Conservation (phyloP, 2,888 invertebrate species). For the Galeopsomyia nigrocyanea region DNA sequence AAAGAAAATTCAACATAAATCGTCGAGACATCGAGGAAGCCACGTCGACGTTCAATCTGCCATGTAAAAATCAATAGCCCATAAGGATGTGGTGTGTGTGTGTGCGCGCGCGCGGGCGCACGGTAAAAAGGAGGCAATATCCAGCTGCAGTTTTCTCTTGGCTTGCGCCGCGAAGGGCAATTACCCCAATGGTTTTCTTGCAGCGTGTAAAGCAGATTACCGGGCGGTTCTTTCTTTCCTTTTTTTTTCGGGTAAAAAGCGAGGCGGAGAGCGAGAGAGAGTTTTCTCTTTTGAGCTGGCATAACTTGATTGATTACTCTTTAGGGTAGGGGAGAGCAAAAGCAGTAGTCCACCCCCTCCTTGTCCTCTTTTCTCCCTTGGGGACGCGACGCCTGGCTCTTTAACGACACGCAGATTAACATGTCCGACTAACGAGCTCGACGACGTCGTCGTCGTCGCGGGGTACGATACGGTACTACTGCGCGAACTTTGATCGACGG, state of each 20-base stretch:
- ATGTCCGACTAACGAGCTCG: slow-evolving; percentile 57
- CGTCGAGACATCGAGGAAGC: too few species aligned
- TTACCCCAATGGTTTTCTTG: slow-evolving; percentile 53
- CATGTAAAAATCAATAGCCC: too few species aligned
- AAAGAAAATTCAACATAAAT: too few species aligned
- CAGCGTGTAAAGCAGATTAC: slow-evolving; percentile 49
- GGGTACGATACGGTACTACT: too few species aligned
- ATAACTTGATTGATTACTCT: slow-evolving; percentile 58
- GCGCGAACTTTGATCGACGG: too few species aligned
- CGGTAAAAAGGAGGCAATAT: background rate
- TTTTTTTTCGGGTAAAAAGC: slow-evolving; percentile 32
- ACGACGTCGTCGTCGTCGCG: background rate
- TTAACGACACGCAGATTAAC: slow-evolving; percentile 58
- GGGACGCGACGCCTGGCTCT: slow-evolving; percentile 24
- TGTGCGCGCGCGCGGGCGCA: background rate
- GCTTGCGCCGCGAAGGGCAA: slow-evolving; percentile 34
- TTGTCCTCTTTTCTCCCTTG: slow-evolving; percentile 10
- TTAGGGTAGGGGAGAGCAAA: slow-evolving; percentile 43
- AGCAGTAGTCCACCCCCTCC: slow-evolving; percentile 27
- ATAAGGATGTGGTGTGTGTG: background rate
- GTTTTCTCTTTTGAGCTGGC: slow-evolving; percentile 50
- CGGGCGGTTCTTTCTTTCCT: slow-evolving; percentile 34
- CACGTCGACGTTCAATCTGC: slow-evolving; percentile 31
- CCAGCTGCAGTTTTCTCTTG: background rate
- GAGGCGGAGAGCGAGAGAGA: slow-evolving; percentile 8